Evolutionary conservation across 2,888 invertebrate species (phyloP).

Genomic region (Philereme vetulata): DNA sequence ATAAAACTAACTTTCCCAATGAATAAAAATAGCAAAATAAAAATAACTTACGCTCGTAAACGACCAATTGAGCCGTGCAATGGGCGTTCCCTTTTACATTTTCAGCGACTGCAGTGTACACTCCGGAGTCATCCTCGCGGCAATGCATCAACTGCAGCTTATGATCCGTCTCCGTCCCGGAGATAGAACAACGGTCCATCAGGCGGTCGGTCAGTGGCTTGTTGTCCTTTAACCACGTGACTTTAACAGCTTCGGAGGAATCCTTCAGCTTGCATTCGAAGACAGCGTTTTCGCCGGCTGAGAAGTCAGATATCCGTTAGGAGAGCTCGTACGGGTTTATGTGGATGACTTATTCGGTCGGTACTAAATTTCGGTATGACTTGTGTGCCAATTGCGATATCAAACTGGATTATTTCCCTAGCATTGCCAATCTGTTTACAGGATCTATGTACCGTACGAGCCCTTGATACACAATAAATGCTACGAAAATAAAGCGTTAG

Average conservation of each 20-base stretch:
- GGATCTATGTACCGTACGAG: slow-evolving; percentile 54
- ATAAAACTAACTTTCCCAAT: slow-evolving; percentile 16
- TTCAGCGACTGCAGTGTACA: slow-evolving; percentile 94
- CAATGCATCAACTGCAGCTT: slow-evolving; percentile 90
- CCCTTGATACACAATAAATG: slow-evolving; percentile 49
- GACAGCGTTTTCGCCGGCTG: slow-evolving; percentile 92
- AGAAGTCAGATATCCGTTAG: slow-evolving; percentile 63
- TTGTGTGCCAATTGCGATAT: slow-evolving; percentile 27
- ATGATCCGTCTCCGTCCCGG: slow-evolving; percentile 84
- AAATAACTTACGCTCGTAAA: slow-evolving; percentile 90
- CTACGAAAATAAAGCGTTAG: slow-evolving; percentile 61
- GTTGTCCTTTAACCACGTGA: slow-evolving; percentile 95
- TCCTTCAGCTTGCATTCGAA: slow-evolving; percentile 90
- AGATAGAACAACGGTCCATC: slow-evolving; percentile 88
- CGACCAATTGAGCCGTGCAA: slow-evolving; percentile 94
- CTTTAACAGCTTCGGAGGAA: slow-evolving; percentile 84
- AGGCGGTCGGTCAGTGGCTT: slow-evolving; percentile 89
- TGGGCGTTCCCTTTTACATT: slow-evolving; percentile 91
- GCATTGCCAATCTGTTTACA: slow-evolving; percentile 14
- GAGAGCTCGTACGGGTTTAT: slow-evolving; percentile 62
- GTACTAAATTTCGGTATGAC: slow-evolving; percentile 8
- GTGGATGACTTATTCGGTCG: slow-evolving; percentile 25
- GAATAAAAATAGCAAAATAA: slow-evolving; percentile 1
- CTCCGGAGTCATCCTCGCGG: slow-evolving; percentile 91
- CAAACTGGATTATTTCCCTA: slow-evolving; percentile 21